A percentile compares a stretch with the other conserved stretches of the same genome.
These are phyloP conservation scores for Lordiphosa clarofinis DNA, from an alignment of 1,140 invertebrate genomes.

Conservation along the genomic window DNA sequence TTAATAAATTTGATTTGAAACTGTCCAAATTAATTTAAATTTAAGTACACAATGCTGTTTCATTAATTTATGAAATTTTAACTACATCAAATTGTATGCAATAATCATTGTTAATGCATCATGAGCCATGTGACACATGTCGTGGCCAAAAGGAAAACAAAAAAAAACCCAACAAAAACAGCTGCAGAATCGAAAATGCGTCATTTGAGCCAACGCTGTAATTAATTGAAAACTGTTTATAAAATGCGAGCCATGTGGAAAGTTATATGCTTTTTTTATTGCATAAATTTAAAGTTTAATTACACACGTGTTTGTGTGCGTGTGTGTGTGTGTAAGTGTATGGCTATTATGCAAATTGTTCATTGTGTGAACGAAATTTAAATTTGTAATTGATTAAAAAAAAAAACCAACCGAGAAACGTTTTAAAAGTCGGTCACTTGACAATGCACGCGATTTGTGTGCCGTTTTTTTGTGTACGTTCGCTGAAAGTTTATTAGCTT, in stretches of 20 bases:
- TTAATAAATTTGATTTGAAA: too few species aligned
- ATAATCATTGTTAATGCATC: constrained; percentile 45
- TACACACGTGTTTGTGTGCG: constrained; percentile 15
- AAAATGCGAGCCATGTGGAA: constrained; percentile 32
- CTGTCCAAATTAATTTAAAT: too few species aligned
- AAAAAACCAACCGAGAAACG: background rate
- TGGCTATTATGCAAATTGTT: constrained; percentile 70
- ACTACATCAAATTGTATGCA: constrained; percentile 31
- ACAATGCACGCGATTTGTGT: constrained; percentile 49
- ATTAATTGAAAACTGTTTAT: constrained; percentile 68
- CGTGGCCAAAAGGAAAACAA: constrained; percentile 1
- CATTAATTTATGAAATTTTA: constrained; percentile 44
- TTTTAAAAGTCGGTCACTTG: constrained; percentile 52
- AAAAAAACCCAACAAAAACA: background rate
- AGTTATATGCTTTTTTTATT: constrained; percentile 16
- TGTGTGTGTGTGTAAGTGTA: constrained; percentile 1
- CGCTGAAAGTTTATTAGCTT: constrained; percentile 13
- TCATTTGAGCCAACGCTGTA: constrained; percentile 35
- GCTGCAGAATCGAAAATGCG: constrained; percentile 34
- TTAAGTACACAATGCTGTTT: background rate
- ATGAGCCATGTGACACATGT: constrained; percentile 24
- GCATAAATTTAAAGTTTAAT: constrained; percentile 38
- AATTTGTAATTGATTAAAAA: constrained; percentile 71
- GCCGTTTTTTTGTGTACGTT: background rate
- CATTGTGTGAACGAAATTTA: constrained; percentile 72